Evolutionary conservation across 2,888 invertebrate genomes (phyloP).

Genomic region (Podotricha telesiphe): DNA sequence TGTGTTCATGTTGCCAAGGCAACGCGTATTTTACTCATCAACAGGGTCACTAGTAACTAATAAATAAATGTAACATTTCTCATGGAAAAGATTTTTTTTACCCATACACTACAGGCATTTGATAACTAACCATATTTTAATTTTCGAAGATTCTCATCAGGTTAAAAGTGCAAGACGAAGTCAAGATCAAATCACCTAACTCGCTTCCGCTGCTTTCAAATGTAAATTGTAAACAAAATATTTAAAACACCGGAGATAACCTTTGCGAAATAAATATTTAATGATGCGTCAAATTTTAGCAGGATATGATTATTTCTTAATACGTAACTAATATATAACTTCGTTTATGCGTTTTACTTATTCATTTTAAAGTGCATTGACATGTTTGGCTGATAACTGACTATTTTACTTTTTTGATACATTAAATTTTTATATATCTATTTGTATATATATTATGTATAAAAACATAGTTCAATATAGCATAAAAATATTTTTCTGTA

Average conservation of each 20-base stretch:
- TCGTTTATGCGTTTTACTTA: not conserved
- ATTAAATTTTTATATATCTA: too few species aligned
- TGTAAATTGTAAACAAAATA: conserved; percentile 44
- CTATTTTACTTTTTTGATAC: too few species aligned
- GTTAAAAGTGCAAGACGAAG: conserved; percentile 22
- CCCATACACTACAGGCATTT: not conserved
- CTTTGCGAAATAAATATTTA: conserved; percentile 39
- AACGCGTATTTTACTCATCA: too few species aligned
- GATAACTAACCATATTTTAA: not conserved
- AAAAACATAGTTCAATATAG: too few species aligned
- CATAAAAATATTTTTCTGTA: too few species aligned
- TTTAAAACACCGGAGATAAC: conserved; percentile 41
- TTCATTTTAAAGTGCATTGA: not conserved
- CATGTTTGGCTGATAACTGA: too few species aligned
- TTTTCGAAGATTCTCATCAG: not conserved
- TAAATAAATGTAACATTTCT: too few species aligned
- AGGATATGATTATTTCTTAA: conserved; percentile 27
- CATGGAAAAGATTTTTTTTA: too few species aligned
- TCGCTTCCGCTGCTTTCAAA: conserved; percentile 48
- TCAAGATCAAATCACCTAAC: conserved; percentile 43
- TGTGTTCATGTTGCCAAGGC: too few species aligned
- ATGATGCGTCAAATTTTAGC: conserved; percentile 27
- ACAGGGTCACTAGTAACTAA: too few species aligned
- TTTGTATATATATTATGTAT: too few species aligned
- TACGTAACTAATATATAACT: not conserved